phyloP scores from a whole-genome alignment of 1,140 invertebrate genomes.

The Acromyrmex charruanus region DNA sequence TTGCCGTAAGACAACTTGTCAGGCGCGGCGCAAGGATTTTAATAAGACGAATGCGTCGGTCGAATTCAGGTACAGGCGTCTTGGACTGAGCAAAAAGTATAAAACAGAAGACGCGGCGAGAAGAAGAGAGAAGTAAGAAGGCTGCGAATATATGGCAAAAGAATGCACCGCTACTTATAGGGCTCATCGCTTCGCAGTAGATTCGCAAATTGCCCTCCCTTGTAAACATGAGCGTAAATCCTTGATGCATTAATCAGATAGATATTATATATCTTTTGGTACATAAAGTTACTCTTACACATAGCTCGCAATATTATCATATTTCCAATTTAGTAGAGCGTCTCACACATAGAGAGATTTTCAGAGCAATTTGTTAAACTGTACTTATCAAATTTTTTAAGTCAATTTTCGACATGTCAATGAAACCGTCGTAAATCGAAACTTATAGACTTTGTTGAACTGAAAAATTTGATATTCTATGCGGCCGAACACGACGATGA shows the following conservation, averaged over 20 bases:
- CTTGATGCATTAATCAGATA: constrained; percentile 28
- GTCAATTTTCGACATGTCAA: background rate
- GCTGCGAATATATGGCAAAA: constrained; percentile 40
- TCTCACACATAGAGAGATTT: background rate
- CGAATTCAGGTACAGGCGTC: constrained; percentile 13
- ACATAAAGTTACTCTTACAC: background rate
- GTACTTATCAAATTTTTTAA: constrained; percentile 16
- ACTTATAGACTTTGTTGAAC: constrained; percentile 37
- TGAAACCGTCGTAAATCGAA: constrained; percentile 6
- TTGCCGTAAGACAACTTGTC: constrained; percentile 65
- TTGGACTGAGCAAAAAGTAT: constrained; percentile 45
- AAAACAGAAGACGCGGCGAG: background rate
- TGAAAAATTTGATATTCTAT: constrained; percentile 28
- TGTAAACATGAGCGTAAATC: constrained; percentile 40
- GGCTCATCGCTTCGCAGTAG: constrained; percentile 14
- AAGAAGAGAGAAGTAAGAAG: constrained; percentile 25
- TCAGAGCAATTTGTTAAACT: background rate
- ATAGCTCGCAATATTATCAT: background rate
- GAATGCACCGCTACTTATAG: background rate
- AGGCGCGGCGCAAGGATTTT: constrained; percentile 53
- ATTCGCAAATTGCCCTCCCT: constrained; percentile 42
- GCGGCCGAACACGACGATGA: background rate
- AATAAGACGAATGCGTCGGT: constrained; percentile 47
- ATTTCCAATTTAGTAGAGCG: background rate
- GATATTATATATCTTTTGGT: background rate